Evolutionary conservation across 2,888 invertebrate genomes (phyloP), one percentile per base, ranked within the genome.

Genomic region (Tetrapedia diversipes): DNA sequence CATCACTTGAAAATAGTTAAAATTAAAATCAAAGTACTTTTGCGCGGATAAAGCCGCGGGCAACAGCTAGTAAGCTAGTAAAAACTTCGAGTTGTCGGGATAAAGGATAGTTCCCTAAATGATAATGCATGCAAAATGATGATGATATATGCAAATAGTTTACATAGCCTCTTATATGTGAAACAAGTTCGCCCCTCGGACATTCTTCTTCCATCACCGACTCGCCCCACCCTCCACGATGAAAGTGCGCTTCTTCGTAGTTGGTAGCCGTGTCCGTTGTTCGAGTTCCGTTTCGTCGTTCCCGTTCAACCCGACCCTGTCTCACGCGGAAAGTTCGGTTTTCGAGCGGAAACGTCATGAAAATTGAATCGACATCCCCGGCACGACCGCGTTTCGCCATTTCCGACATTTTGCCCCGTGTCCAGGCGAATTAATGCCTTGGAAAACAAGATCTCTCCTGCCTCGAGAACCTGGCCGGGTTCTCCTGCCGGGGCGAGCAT

Each of bases 341-440:
- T 68, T 70, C 68, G 32, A 56, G 56, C 59, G 79, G 79, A 77
- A 81, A 79, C 81, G 77, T 81, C 63, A 73, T 73, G 83, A 84
- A 84, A 84, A 84, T 84, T 82, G 83, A 84, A 84, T 84, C 72
- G 82, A 47, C 75, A 45, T 39, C 53, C 57, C 34, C 34, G 49
- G 37, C 56, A 29, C 51, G 70, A 53, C 77, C 72, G 65, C 66
- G 72, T 80, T 71, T 69, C 70, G 78, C 64, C 64, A 79, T 79
- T 83, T 83, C 79, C 83, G 80, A 77, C 64, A 57, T 72, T 29
- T 84, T 61, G 39, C 53, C 56, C 54, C 69, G 67, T 66, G 85
- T 80, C 78, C 80, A 77, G 73, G 49, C 71, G 73, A 83, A 85
- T 85, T 83, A 85, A 83, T 85, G 80, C 77, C 61, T 78, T 43